Evolutionary conservation across 2,888 invertebrate species (phyloP).

Genomic region (Tenthredo distinguenda): DNA sequence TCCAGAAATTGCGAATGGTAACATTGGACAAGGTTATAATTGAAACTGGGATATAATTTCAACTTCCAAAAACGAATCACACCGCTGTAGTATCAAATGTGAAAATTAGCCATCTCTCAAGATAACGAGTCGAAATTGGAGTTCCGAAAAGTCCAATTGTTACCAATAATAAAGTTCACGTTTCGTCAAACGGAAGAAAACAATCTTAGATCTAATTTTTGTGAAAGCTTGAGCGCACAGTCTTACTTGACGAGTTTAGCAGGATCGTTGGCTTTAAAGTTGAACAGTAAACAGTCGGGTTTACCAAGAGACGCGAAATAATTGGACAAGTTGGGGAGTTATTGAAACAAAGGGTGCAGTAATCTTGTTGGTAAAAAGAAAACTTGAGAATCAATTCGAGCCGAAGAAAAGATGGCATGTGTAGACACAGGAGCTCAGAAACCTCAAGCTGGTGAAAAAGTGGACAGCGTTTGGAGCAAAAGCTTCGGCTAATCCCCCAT

Average conservation of each 20-base stretch:
- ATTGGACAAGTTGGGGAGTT: neutral
- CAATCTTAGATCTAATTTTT: neutral
- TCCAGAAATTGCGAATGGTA: constrained; percentile 10
- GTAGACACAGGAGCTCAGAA: neutral
- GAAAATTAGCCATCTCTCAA: neutral
- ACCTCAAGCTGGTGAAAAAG: neutral
- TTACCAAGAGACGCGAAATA: neutral
- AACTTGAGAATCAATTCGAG: neutral
- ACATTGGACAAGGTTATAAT: constrained; percentile 15
- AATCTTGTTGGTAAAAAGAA: neutral
- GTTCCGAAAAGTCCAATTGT: neutral
- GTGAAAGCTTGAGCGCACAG: neutral
- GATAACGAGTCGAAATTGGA: neutral
- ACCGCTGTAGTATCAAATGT: neutral
- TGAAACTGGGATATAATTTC: neutral
- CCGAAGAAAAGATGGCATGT: neutral
- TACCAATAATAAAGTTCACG: neutral
- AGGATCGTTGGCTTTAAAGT: neutral
- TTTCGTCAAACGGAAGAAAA: neutral
- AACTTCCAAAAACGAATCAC: neutral
- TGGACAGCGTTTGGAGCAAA: neutral
- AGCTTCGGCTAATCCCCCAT: neutral
- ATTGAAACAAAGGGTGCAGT: neutral
- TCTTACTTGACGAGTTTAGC: neutral
- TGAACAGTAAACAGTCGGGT: neutral